phyloP scores from a whole-genome alignment of 2,797 vertebrate genomes.

The Pseudochirops cupreus region DNA sequence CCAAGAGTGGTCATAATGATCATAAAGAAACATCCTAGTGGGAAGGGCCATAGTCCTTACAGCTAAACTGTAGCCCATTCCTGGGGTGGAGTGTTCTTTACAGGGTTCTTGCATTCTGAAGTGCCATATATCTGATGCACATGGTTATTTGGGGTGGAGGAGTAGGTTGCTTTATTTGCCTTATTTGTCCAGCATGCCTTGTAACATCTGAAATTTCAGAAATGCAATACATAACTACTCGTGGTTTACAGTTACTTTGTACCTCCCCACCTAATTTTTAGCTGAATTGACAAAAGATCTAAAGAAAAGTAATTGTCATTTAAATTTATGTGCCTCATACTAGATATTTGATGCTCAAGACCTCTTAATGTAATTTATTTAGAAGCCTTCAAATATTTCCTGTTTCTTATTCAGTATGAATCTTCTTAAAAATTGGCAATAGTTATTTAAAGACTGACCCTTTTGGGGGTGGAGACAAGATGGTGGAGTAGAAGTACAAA shows the following conservation, averaged over 20 bases:
- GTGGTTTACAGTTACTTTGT: not conserved
- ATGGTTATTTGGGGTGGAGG: not conserved
- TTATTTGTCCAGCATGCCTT: not conserved
- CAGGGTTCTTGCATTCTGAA: not conserved
- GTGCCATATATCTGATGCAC: not conserved
- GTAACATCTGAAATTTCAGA: not conserved
- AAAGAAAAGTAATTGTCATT: not conserved
- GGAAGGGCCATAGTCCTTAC: no score
- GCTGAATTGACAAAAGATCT: not conserved
- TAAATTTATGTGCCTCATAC: not conserved
- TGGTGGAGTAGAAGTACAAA: no score
- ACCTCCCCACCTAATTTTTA: not conserved
- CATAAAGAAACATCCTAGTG: not conserved
- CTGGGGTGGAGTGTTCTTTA: not conserved
- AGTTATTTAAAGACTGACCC: not conserved
- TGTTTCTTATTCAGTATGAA: not conserved
- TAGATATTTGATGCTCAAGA: not conserved
- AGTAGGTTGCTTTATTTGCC: not conserved
- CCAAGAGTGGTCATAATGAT: not conserved
- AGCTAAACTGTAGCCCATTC: not conserved
- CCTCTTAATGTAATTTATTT: not conserved
- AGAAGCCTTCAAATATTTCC: not conserved
- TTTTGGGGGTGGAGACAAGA: not conserved
- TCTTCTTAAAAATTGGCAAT: not conserved
- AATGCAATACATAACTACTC: not conserved